Conservation (phyloP, 2,797 vertebrate species). For the Linurgus olivaceus region DNA sequence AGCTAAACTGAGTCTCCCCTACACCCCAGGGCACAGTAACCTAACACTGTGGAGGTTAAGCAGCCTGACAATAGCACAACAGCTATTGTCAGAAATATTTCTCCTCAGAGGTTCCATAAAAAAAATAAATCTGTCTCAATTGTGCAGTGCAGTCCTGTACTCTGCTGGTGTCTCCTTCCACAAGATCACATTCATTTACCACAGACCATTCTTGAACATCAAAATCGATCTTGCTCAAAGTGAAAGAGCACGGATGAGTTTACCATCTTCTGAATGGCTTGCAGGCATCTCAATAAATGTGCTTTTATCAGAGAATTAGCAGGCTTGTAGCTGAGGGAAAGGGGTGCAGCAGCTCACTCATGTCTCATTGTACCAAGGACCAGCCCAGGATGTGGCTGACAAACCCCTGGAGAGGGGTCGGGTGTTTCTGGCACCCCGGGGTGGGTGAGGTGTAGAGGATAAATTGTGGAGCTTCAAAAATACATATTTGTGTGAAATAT, state of each 20-base stretch:
- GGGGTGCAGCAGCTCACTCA: not conserved
- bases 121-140: not conserved
- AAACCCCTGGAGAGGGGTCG: accelerated
- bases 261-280: not conserved
- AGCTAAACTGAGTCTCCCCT: not conserved
- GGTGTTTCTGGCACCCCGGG: not conserved
- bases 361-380: not conserved
- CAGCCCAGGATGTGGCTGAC: not conserved
- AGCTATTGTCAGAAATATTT: slow-evolving; percentile 44
- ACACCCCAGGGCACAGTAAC: not conserved
- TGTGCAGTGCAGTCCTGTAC: not conserved
- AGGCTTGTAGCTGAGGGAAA: not conserved
- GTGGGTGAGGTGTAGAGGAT: not conserved
- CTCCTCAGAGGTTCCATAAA: slow-evolving; percentile 7
- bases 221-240: slow-evolving; percentile 13
- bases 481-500: not conserved
- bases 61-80: not conserved
- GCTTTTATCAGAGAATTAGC: not conserved
- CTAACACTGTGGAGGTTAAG: not conserved
- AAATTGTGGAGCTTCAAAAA: not conserved
- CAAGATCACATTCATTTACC: not conserved
- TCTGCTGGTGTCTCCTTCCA: not conserved
- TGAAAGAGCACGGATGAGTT: not conserved
- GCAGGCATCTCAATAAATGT: not conserved
- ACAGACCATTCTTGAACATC: not conserved